A percentile compares a stretch with the other conserved stretches of the same genome.
Evolutionary conservation across 1,140 invertebrate species (phyloP).

Genomic region (Diorhabda sublineata): DNA sequence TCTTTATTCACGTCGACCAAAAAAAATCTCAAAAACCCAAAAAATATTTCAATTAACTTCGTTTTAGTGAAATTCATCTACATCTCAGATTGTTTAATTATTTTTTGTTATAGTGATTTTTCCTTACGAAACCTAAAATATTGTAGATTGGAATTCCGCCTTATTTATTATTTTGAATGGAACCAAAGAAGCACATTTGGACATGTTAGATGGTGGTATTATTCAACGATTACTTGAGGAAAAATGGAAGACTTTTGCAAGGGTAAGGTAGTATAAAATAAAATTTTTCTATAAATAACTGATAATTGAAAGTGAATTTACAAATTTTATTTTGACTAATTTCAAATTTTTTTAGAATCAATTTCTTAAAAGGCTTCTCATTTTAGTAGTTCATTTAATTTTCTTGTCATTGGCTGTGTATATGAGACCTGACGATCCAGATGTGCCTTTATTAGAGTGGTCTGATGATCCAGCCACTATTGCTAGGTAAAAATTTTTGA

Average conservation of each 20-base stretch:
- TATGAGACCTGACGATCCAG: constrained; percentile 66
- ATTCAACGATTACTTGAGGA: constrained; percentile 95
- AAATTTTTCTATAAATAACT: background rate
- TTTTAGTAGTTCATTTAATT: constrained; percentile 82
- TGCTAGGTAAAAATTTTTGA: constrained; percentile 41
- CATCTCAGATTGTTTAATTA: too few relatives aligned
- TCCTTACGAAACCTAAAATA: constrained; percentile 3
- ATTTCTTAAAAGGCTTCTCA: constrained; percentile 85
- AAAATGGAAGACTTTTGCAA: constrained; percentile 99
- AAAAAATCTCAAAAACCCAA: too few relatives aligned
- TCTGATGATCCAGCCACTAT: constrained; percentile 53
- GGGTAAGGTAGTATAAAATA: constrained; percentile 55
- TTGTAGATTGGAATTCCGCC: constrained; percentile 95
- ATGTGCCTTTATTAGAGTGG: constrained; percentile 53
- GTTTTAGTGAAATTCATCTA: too few relatives aligned
- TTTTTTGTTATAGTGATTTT: background rate
- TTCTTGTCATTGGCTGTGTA: constrained; percentile 88
- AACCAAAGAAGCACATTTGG: constrained; percentile 94
- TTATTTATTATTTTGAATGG: constrained; percentile 97
- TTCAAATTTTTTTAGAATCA: constrained; percentile 62
- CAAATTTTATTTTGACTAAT: background rate
- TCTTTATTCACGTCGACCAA: too few relatives aligned
- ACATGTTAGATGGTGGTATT: constrained; percentile 98
- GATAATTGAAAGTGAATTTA: too few relatives aligned
- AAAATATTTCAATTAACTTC: too few relatives aligned